These are phyloP conservation scores for Neosalanx taihuensis DNA, from an alignment of 2,797 vertebrate genomes.

Conservation along the genomic window DNA sequence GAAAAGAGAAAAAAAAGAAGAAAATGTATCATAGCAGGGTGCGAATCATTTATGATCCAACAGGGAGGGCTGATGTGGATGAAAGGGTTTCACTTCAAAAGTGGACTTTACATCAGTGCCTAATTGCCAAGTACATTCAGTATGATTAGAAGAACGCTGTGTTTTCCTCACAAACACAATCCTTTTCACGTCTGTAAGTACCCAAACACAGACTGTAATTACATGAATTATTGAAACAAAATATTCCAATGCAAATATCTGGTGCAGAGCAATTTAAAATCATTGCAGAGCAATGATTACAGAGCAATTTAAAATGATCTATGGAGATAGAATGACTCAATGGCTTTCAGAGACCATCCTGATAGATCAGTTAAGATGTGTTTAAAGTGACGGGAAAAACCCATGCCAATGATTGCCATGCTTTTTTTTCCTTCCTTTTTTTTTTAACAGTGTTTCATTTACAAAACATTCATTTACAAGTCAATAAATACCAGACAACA, in stretches of 20 bases:
- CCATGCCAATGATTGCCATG: conserved; percentile 2
- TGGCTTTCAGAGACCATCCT: background rate
- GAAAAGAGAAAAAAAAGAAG: background rate
- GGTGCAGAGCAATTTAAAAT: background rate
- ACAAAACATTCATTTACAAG: conserved; percentile 6
- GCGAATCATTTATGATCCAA: conserved; percentile 14
- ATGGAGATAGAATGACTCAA: background rate
- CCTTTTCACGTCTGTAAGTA: background rate
- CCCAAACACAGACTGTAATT: conserved; percentile 1
- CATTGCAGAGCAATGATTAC: background rate
- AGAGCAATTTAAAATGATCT: too few relatives aligned
- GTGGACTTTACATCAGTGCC: conserved; percentile 9
- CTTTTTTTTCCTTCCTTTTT: too few relatives aligned
- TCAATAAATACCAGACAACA: conserved; percentile 12
- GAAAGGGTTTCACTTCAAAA: background rate
- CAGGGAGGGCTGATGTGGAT: background rate
- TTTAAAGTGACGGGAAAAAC: too few relatives aligned
- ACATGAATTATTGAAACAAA: conserved; percentile 7
- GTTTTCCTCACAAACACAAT: conserved; percentile 1
- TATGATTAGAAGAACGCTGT: background rate
- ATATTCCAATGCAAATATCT: conserved; percentile 8
- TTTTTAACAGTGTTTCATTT: conserved; percentile 7
- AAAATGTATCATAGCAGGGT: conserved; percentile 8
- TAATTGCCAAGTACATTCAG: conserved; percentile 15
- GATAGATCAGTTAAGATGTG: background rate